phyloP scores from a whole-genome alignment of 2,113 vertebrate genomes.

The Egretta garzetta region DNA sequence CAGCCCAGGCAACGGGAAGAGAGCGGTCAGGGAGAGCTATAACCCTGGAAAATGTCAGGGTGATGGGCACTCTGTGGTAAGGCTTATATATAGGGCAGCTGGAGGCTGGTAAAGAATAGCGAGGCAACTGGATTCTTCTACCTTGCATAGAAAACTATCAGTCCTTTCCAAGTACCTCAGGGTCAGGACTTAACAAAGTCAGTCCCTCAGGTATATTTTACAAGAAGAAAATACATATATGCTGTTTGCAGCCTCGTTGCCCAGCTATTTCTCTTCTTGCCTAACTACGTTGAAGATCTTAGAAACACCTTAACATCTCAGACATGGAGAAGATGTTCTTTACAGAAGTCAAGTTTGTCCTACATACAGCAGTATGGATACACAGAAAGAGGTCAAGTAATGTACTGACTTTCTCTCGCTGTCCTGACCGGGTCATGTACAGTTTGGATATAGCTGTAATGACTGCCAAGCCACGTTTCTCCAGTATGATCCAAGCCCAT shows the following conservation, averaged over 20 bases:
- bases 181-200: not conserved
- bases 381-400: not conserved
- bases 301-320: not conserved
- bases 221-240: not conserved
- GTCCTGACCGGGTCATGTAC: not conserved
- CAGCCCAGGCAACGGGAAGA: not conserved
- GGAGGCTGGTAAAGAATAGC: not conserved
- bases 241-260: not conserved
- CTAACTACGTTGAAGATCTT: fast-evolving
- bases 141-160: not conserved
- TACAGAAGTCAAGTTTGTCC: not conserved
- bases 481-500: not conserved
- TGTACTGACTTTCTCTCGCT: not conserved
- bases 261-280: not conserved
- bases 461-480: not conserved
- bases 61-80: fast-evolving
- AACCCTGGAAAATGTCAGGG: not conserved
- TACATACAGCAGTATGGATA: not conserved
- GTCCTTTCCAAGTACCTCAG: not conserved
- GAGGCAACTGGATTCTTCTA: not conserved
- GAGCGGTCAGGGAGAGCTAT: not conserved
- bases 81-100: not conserved
- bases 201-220: not conserved
- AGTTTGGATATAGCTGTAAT: not conserved
- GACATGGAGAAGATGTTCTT: not conserved